phyloP scores from a whole-genome alignment of 2,113 vertebrate genomes.

The zebrafish (Danio rerio) region DNA sequence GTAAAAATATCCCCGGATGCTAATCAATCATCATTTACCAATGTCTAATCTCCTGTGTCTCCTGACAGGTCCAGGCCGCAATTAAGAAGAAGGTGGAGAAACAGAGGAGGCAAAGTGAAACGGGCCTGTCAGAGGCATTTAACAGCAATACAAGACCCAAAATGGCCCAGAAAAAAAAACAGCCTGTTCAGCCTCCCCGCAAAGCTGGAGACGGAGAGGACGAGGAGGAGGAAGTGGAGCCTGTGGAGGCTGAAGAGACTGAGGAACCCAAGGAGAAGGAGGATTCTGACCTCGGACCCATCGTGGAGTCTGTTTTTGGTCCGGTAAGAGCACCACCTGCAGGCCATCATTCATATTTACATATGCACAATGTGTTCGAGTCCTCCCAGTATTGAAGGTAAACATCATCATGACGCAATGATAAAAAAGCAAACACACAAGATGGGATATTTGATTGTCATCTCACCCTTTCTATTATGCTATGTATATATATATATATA shows the following conservation, averaged over 20 bases:
- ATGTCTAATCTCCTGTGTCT: background rate
- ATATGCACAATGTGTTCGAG: background rate
- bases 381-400: too few relatives aligned
- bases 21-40: background rate
- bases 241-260: background rate
- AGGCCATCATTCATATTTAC: background rate
- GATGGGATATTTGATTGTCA: too few relatives aligned
- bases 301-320: constrained; percentile 76
- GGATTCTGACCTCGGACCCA: constrained; percentile 66
- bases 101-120: constrained; percentile 64
- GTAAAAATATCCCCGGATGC: too few relatives aligned
- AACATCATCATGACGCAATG: too few relatives aligned
- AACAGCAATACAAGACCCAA: constrained; percentile 1
- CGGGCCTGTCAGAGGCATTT: constrained; percentile 47
- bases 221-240: constrained; percentile 58
- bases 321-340: constrained; percentile 68
- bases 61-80: constrained; percentile 74
- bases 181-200: background rate
- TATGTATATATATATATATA: too few relatives aligned
- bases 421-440: too few relatives aligned
- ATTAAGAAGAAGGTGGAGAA: constrained; percentile 79
- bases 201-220: constrained; percentile 53
- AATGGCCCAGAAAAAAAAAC: constrained; percentile 46
- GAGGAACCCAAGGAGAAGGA: constrained; percentile 57
- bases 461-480: too few relatives aligned